Base-by-base conservation (phyloP, 2,888 invertebrate species). In the Apotomis capreana region DNA sequence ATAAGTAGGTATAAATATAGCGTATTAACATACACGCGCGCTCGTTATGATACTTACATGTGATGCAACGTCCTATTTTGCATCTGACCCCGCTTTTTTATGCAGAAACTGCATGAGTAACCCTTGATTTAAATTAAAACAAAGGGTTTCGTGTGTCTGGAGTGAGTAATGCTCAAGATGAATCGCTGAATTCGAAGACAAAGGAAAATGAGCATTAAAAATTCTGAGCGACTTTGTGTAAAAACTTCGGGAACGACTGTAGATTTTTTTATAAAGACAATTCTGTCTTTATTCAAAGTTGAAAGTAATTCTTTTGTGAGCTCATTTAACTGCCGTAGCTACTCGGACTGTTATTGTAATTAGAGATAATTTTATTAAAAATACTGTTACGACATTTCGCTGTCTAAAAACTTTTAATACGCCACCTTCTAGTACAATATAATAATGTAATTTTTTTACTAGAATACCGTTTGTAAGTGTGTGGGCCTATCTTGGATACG, bases 61-160 rank as follows among this genome's bases (percentile, higher is more conserved):
- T 26, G 58, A 37, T 65, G 55, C 55, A 44, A 64, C 57, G 26
- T 3, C 59, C 49, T 52, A 60, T 62, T 70, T 70, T 65, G 55
- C 67, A 65, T 67, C 51, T 57, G 67, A 62, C 67, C 67, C 67
- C 61, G 44, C 13, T 63, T 57, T 37, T 62, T 68, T 68, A 68
- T 72, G 68, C 61, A 72, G 55, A 68, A 72, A 68, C 63, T 68
- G 68, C 63, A 72, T 72, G 72, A 72, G 72, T 72, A 72, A 72
- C 68, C 61, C 68, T 63, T 72, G 62, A 68, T 72, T 72, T 72
- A 68, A 72, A 72, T 72, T 46, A 68, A 72, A 68, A 72, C 72
- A 72, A 72, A 72, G 68, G 71, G 71, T 51, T 57, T 68, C 61
- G 61, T 46, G 49, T 68, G 62, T 67, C 71, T 57, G 67, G 57